Base-by-base conservation (phyloP, 2,888 invertebrate species). In the Margaritifera margaritifera region DNA sequence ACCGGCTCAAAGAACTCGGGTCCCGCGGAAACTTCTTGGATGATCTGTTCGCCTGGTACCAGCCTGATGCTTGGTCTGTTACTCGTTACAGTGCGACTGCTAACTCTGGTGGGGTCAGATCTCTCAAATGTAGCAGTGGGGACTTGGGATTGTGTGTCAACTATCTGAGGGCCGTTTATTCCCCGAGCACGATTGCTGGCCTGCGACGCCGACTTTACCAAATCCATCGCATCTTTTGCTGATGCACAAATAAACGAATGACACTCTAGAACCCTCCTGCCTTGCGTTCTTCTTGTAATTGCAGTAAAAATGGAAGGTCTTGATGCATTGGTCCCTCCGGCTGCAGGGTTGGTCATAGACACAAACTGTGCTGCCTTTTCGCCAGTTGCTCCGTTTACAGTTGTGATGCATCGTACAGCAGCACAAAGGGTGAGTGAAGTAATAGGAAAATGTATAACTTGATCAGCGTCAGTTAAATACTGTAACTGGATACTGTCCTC, bases 141-240 rank as follows among this genome's bases (percentile, higher is more conserved):
- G 42, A 42, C 42, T 42, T 8, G 42, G 42, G 42, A 42, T 42
- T 42, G 42, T 1, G 11, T 42, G 11, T 42, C 42, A 11, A 42
- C 42, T 2, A 42, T 42, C 1, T 42, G 42, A 42, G 8, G 42
- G 11, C 42, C 42, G 42, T 42, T 42, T 68, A 69, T 8, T 73
- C 70, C 19, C 50, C 62, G 22, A 60, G 64, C 20, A 62, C 42
- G 15, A 5, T 77, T 74, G 65, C 84, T 84, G 3, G 81, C 80
- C 11, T 71, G 59, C n/a, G 82, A 79, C 4, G 85, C 81, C 24
- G 97, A 97, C 84, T 97, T 93, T 77, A 98, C 98, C 87, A 99
- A 93, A 82, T 99, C 98, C 90, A 99, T 97, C 76, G 99, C 99
- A 61, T 99, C 98, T 88, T 96, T 95, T 90, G 97, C 96, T 69